A percentile compares a stretch with the other conserved stretches of the same genome.
phyloP scores from a whole-genome alignment of 2,797 vertebrate genomes.

The Malacoctenus gilli region DNA sequence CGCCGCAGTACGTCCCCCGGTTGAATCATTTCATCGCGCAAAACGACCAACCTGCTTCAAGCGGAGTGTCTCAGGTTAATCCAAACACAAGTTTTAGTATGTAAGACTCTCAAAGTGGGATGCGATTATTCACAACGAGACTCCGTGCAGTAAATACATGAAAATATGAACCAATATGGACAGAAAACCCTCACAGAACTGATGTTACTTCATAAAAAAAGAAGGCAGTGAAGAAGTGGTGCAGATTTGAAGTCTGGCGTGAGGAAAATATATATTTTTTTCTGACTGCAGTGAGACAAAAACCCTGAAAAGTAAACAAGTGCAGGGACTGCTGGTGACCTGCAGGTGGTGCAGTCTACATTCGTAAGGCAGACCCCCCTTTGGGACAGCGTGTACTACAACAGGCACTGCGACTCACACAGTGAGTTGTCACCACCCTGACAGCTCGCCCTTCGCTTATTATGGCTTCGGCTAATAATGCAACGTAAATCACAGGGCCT shows the following conservation, averaged over 20 bases:
- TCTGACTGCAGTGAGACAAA: constrained; percentile 48
- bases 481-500: constrained; percentile 21
- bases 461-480: constrained; percentile 12
- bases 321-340: constrained; percentile 45
- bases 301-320: constrained; percentile 53
- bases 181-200: background rate
- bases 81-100: constrained; percentile 1
- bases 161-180: background rate
- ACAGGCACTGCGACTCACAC: constrained; percentile 26
- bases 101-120: constrained; percentile 21
- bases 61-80: background rate
- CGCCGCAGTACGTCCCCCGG: background rate
- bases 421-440: constrained; percentile 24
- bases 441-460: constrained; percentile 31
- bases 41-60: constrained; percentile 4
- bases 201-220: constrained; percentile 3
- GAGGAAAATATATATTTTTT: background rate
- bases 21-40: background rate
- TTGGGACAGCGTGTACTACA: constrained; percentile 30
- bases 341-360: constrained; percentile 70
- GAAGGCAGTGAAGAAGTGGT: background rate
- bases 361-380: constrained; percentile 21
- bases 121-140: background rate
- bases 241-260: background rate
- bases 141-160: background rate